Base-by-base conservation (phyloP, 2,797 vertebrate genomes). In the Onychomys leucogaster region DNA sequence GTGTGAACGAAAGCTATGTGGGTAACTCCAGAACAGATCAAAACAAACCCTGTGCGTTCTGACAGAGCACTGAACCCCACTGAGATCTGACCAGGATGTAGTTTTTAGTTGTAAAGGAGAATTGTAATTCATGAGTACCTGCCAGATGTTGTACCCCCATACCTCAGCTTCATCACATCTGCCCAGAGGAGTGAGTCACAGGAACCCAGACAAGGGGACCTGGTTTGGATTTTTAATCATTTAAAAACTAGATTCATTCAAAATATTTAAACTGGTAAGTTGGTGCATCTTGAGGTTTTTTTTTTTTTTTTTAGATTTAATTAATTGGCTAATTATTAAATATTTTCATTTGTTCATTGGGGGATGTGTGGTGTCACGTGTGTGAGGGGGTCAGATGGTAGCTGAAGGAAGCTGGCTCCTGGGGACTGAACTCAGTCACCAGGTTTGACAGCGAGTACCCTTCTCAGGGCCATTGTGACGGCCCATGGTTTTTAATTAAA, bases 101-200 rank as follows among this genome's bases (percentile, higher is more conserved):
- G 98, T 98, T 98, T 99, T 98, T 98, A 98, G 98, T 99, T 99
- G 98, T 98, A 98, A 98, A 98, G 98, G 98, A 98, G 98, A 98
- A 99, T 98, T 98, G 97, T 98, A 98, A 98, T 98, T 98, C 98
- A 98, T 98, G 97, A 98, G 98, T 97, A 92, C 95, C 98, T 98
- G 98, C 98, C 98, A 98, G 98, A 99, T 99, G 98, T 98, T 97
- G 95, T 98, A 96, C 97, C 94, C 94, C 16, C 76, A 97, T 97
- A 98, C 97, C 94, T 98, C 94, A 96, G 95, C 95, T 97, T 98
- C 98, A 95, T 98, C 98, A 94, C 96, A 94, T 97, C 97, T 98
- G 96, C 97, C 97, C 97, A 1, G 97, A 98, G 97, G 98, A 98
- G 98, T 96, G 98, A 98, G 98, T 98, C 98, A 98, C 94, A 75